phyloP scores from a whole-genome alignment of 2,888 invertebrate species.

The Callimorpha dominula region DNA sequence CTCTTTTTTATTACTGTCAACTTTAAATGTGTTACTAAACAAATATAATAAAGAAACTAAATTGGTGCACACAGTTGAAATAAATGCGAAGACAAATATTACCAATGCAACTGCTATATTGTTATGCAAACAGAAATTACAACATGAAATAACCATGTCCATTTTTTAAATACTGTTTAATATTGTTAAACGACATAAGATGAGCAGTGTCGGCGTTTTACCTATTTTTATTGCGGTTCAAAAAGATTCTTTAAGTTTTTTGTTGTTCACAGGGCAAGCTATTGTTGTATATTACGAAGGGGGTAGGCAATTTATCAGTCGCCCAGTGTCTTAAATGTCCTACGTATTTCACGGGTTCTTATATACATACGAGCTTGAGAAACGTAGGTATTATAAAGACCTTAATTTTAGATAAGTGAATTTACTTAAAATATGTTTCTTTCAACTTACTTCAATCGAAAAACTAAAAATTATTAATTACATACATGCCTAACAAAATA shows the following conservation, averaged over 20 bases:
- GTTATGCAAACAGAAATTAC: conserved; percentile 66
- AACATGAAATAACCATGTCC: conserved; percentile 42
- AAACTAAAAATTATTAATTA: background rate
- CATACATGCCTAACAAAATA: too few relatives aligned
- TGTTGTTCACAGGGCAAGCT: background rate
- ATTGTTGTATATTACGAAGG: background rate
- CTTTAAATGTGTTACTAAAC: conserved; percentile 27
- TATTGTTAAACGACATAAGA: background rate
- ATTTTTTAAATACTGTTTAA: conserved; percentile 19
- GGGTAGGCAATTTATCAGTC: background rate
- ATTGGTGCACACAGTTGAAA: conserved; percentile 21
- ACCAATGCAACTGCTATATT: conserved; percentile 45
- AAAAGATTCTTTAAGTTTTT: conserved; percentile 21
- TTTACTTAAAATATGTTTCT: too few relatives aligned
- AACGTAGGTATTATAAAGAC: background rate
- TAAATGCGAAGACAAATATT: conserved; percentile 28
- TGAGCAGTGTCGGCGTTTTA: conserved; percentile 31
- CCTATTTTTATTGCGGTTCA: conserved; percentile 41
- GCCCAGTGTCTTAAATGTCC: background rate
- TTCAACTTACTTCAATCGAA: background rate
- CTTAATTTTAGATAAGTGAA: background rate
- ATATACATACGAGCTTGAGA: background rate
- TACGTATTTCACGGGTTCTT: background rate
- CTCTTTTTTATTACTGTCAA: conserved; percentile 23
- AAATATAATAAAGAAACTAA: conserved; percentile 26